Evolutionary conservation across 2,797 vertebrate genomes (phyloP).

Genomic region (Clarias platycephalus): DNA sequence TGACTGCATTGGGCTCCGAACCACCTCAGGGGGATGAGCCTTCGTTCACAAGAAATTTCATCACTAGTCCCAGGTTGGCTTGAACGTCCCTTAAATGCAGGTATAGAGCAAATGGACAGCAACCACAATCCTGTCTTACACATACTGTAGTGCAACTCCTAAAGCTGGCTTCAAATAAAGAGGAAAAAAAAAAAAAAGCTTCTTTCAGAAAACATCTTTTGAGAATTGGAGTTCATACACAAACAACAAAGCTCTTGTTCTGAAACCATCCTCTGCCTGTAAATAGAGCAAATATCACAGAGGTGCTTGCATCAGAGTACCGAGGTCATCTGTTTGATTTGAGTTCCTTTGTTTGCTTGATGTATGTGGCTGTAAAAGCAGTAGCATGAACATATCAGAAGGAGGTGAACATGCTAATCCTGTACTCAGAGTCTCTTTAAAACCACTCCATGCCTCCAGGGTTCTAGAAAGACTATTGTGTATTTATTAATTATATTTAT

Average conservation of each 20-base stretch:
- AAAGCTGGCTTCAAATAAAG: background rate
- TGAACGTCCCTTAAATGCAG: too few relatives aligned
- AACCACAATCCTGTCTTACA: background rate
- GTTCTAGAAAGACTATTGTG: background rate
- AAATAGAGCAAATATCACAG: conserved; percentile 14
- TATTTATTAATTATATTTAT: conserved; percentile 17
- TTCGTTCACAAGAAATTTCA: too few relatives aligned
- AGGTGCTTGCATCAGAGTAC: conserved; percentile 8
- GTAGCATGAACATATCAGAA: background rate
- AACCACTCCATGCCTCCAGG: background rate
- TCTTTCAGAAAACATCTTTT: background rate
- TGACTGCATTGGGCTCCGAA: too few relatives aligned
- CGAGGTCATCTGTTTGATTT: background rate
- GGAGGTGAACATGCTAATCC: background rate
- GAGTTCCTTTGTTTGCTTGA: conserved; percentile 9
- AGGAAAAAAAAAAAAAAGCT: too few relatives aligned
- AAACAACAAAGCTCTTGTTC: background rate
- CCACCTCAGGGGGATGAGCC: too few relatives aligned
- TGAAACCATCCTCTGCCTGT: background rate
- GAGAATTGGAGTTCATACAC: conserved; percentile 3
- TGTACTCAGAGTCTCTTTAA: background rate
- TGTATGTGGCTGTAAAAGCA: conserved; percentile 10
- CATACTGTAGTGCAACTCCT: background rate
- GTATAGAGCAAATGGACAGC: background rate
- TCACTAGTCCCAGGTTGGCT: too few relatives aligned